phyloP scores from a whole-genome alignment of 2,797 vertebrate genomes.

The Cryptoprocta ferox region DNA sequence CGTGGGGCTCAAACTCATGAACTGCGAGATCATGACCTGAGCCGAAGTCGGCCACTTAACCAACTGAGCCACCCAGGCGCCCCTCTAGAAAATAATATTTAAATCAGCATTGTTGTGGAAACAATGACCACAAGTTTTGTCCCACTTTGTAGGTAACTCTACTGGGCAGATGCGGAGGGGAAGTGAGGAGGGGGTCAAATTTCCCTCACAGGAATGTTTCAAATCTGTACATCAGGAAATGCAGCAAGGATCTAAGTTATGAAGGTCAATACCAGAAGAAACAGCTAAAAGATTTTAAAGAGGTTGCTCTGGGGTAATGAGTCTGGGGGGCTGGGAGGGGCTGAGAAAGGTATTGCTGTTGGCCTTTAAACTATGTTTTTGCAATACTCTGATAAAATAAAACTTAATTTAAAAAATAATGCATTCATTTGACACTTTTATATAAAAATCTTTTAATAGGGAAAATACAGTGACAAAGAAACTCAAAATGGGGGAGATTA shows the following conservation, averaged over 20 bases:
- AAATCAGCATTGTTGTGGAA: not conserved
- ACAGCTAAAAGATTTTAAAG: not conserved
- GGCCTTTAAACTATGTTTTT: slow-evolving; percentile 35
- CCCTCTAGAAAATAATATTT: not conserved
- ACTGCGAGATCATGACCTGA: too few species aligned
- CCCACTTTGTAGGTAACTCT: not conserved
- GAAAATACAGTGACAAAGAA: slow-evolving; percentile 34
- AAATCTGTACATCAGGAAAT: not conserved
- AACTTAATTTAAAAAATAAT: slow-evolving; percentile 29
- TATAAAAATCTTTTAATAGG: slow-evolving; percentile 12
- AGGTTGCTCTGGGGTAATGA: not conserved
- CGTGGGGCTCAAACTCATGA: too few species aligned
- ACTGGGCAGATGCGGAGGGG: not conserved
- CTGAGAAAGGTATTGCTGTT: not conserved
- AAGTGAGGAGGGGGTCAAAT: too few species aligned
- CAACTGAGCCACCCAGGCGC: too few species aligned
- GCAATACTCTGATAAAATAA: slow-evolving; percentile 27
- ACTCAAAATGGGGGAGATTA: slow-evolving; percentile 32
- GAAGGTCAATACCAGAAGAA: not conserved
- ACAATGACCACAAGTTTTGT: not conserved
- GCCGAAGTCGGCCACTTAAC: too few species aligned
- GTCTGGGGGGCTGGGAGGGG: not conserved
- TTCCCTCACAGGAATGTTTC: not conserved
- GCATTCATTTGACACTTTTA: slow-evolving; percentile 29
- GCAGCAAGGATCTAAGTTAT: not conserved